Conservation (phyloP, 2,113 vertebrate species). For the Tragelaphus strepsiceros region DNA sequence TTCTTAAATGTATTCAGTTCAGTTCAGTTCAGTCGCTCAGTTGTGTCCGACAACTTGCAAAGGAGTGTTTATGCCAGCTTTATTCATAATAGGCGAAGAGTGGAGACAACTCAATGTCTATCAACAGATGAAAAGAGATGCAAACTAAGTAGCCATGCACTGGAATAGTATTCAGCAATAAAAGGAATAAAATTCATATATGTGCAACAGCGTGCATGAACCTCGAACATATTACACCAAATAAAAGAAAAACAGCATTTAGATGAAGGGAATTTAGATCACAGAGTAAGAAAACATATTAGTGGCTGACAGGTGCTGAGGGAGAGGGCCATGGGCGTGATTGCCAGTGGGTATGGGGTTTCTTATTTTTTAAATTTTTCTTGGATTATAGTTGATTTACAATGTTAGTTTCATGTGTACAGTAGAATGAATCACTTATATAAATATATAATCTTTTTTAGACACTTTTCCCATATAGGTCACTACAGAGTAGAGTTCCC, state of each 20-base stretch:
- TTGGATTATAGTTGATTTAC: background rate
- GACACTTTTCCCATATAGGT: background rate
- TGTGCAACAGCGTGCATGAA: background rate
- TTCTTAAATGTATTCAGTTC: background rate
- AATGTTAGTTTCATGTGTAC: background rate
- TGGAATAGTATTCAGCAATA: background rate
- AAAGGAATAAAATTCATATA: background rate
- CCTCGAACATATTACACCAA: background rate
- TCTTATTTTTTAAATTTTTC: background rate
- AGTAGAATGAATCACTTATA: background rate
- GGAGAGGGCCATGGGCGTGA: background rate
- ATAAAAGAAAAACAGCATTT: background rate
- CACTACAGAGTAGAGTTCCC: background rate
- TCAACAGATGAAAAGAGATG: background rate
- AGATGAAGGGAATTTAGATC: background rate
- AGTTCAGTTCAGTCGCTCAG: too few species aligned
- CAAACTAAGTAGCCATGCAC: background rate
- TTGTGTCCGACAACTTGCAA: background rate
- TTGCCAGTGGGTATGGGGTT: background rate
- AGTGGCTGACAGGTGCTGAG: fast-evolving
- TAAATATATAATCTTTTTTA: background rate
- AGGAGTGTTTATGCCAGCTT: background rate
- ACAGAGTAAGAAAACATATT: background rate
- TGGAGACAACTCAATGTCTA: background rate
- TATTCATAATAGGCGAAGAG: background rate